Conservation (phyloP, 2,797 vertebrate species). For the Chlorospingus semifuscus region DNA sequence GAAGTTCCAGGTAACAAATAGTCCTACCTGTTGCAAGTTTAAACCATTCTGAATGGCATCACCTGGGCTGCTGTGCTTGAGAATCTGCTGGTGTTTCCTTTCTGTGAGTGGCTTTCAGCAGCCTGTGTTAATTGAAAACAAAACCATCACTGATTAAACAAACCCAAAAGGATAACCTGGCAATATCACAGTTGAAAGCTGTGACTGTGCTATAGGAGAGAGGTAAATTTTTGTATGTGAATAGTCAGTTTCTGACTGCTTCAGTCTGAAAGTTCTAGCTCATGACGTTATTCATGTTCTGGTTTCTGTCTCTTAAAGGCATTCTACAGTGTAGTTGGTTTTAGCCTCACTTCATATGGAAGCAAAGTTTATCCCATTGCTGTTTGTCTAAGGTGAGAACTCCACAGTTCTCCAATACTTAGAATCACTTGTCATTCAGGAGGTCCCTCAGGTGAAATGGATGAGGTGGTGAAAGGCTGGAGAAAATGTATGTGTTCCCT, state of each 20-base stretch:
- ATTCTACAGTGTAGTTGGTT: background rate
- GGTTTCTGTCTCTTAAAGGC: background rate
- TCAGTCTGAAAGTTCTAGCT: background rate
- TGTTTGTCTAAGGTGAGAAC: background rate
- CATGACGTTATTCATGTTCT: background rate
- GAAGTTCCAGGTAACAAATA: background rate
- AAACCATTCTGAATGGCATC: background rate
- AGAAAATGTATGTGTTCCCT: background rate
- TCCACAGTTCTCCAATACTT: background rate
- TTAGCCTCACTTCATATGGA: background rate
- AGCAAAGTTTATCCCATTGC: background rate
- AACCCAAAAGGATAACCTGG: background rate
- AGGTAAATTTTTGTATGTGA: background rate
- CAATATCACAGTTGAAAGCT: background rate
- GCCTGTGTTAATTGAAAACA: background rate
- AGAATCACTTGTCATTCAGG: background rate
- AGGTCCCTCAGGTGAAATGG: background rate
- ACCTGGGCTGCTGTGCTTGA: background rate
- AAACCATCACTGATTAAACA: background rate
- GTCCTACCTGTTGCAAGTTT: background rate
- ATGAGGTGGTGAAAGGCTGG: background rate
- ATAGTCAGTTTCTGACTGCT: background rate
- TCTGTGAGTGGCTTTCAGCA: background rate
- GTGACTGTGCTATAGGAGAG: background rate
- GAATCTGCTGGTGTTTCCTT: background rate